Conservation (phyloP, 2,113 vertebrate species). For the Passer montanus region DNA sequence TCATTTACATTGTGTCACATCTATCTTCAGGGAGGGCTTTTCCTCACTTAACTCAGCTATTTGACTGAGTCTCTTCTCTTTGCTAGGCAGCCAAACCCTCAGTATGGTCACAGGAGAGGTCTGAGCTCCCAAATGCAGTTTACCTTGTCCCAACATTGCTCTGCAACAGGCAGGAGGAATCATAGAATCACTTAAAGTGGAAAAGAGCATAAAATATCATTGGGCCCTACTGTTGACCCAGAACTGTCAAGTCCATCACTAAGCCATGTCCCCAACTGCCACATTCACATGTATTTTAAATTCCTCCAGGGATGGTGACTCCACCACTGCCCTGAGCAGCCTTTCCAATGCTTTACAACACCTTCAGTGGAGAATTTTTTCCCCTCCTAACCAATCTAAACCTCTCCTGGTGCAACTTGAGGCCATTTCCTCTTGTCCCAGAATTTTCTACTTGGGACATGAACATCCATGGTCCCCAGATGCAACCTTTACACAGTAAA, state of each 20-base stretch:
- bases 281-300: neutral
- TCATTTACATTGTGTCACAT: neutral
- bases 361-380: neutral
- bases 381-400: neutral
- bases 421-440: neutral
- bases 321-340: neutral
- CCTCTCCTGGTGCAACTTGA: neutral
- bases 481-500: neutral
- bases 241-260: neutral
- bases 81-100: neutral
- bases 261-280: neutral
- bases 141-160: neutral
- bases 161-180: neutral
- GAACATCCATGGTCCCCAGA: neutral
- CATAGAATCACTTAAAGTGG: neutral
- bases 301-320: too few species aligned
- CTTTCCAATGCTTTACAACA: neutral
- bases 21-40: neutral
- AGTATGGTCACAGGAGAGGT: neutral
- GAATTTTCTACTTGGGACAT: neutral
- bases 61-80: neutral
- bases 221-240: fast-evolving
- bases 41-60: neutral
- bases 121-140: neutral
- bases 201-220: neutral